phyloP scores from a whole-genome alignment of 1,140 invertebrate genomes.

The Panonychus citri region DNA sequence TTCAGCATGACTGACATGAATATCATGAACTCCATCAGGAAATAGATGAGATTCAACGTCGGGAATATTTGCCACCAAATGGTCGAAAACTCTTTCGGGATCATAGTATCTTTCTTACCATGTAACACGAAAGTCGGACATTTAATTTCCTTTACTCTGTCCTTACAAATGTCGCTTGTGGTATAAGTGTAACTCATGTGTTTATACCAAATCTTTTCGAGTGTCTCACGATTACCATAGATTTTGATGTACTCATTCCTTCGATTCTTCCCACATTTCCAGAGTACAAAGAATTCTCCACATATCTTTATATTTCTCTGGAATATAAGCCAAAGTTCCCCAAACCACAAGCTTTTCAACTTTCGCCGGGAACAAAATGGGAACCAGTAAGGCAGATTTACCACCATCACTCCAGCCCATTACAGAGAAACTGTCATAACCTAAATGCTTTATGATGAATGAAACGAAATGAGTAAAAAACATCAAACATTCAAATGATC shows the following conservation, averaged over 20 bases:
- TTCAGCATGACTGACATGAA: conserved; percentile 3
- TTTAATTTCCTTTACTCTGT: neutral
- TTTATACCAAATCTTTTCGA: neutral
- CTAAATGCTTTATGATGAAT: conserved; percentile 26
- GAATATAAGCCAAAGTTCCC: conserved; percentile 48
- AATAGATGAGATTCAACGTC: conserved; percentile 6
- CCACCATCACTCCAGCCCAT: conserved; percentile 76
- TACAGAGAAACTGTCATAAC: conserved; percentile 42
- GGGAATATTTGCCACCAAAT: neutral
- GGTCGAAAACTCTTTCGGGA: conserved; percentile 6
- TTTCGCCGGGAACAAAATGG: conserved; percentile 36
- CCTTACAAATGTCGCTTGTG: neutral
- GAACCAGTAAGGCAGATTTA: conserved; percentile 46
- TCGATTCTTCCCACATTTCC: neutral
- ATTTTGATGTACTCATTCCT: neutral
- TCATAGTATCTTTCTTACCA: conserved; percentile 6
- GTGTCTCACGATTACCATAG: neutral
- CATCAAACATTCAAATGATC: neutral
- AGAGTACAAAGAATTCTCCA: neutral
- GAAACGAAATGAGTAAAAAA: neutral
- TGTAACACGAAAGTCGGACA: conserved; percentile 3
- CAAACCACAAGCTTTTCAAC: conserved; percentile 49
- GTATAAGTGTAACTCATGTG: neutral
- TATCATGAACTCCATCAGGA: conserved; percentile 7
- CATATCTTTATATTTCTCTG: neutral